Conservation (phyloP, 2,797 vertebrate genomes). For the Cossypha heuglini region DNA sequence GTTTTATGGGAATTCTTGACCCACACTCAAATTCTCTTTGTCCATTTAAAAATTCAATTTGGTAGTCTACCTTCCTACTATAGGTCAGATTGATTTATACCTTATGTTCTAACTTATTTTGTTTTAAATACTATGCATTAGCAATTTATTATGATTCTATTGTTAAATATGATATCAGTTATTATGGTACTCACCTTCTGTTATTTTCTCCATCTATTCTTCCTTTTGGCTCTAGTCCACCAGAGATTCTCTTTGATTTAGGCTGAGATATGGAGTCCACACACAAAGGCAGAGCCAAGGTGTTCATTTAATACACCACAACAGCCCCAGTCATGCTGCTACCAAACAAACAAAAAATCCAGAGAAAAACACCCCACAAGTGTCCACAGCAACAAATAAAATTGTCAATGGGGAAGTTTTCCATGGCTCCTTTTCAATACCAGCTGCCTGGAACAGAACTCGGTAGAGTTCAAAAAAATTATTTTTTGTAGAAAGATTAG, state of each 20-base stretch:
- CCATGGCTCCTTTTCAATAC: background rate
- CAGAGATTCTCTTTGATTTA: background rate
- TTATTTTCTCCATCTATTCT: background rate
- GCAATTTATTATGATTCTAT: background rate
- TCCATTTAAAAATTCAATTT: background rate
- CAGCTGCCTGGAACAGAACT: background rate
- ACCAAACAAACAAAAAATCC: background rate
- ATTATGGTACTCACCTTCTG: background rate
- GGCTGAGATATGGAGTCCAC: background rate
- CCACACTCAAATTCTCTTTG: background rate
- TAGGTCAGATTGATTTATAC: background rate
- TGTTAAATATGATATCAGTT: background rate
- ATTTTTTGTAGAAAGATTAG: background rate
- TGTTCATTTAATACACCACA: background rate
- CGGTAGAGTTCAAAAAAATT: background rate
- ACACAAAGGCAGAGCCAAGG: background rate
- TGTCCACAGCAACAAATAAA: background rate
- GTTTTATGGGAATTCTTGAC: background rate
- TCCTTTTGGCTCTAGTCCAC: background rate
- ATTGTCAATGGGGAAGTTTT: rapidly evolving
- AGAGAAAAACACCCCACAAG: background rate
- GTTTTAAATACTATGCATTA: background rate
- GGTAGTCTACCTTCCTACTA: background rate
- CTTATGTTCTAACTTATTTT: background rate
- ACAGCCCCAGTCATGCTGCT: background rate